phyloP scores from a whole-genome alignment of 2,797 vertebrate genomes.

The Falco cherrug region DNA sequence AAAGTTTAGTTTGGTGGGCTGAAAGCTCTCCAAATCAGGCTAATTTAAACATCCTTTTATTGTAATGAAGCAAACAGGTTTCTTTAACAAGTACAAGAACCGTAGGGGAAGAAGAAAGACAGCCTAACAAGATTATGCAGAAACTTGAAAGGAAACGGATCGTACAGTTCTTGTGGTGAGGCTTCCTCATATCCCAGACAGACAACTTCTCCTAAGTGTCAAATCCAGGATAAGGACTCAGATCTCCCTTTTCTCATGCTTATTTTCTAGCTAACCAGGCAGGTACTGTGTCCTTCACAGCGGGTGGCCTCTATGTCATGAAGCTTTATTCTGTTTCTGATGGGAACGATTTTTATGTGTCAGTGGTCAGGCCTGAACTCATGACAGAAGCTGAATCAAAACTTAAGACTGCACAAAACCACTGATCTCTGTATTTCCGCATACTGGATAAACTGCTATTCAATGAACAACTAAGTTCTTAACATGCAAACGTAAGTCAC shows the following conservation, averaged over 20 bases:
- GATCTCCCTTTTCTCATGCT: not conserved
- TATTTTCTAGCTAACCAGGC: not conserved
- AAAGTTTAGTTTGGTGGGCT: not conserved
- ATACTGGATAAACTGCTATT: not conserved
- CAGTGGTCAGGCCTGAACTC: not conserved
- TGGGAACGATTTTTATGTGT: not conserved
- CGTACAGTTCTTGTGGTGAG: not conserved
- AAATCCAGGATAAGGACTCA: not conserved
- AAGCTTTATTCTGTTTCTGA: not conserved
- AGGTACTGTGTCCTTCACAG: not conserved
- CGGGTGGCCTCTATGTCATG: not conserved
- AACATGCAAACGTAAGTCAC: not conserved
- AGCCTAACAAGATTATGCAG: not conserved
- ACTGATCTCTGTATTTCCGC: not conserved
- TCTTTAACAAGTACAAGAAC: not conserved
- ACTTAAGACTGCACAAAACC: not conserved
- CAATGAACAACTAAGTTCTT: not conserved
- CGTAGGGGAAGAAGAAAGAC: not conserved
- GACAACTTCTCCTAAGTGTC: not conserved
- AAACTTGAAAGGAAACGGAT: not conserved
- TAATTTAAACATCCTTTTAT: not conserved
- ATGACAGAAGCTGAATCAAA: not conserved
- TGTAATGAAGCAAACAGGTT: not conserved
- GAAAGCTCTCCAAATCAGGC: not conserved
- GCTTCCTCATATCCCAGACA: not conserved